These are phyloP conservation scores for Petrolisthes cinctipes DNA, from an alignment of 2,888 invertebrate species.

Conservation along the genomic window DNA sequence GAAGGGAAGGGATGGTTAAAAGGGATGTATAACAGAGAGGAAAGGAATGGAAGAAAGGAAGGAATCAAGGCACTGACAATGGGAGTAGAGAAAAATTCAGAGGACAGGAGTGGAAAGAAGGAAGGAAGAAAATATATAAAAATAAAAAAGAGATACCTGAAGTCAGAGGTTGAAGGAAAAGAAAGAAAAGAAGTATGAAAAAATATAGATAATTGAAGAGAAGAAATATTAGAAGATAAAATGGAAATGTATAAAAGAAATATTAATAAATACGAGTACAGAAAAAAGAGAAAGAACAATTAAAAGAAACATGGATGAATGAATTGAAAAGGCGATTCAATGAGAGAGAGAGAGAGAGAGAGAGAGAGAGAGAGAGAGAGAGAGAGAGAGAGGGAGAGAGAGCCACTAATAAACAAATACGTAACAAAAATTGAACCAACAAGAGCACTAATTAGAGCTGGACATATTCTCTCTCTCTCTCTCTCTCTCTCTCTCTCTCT, in stretches of 20 bases:
- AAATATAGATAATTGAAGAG: too few relatives aligned
- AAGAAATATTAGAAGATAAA: not conserved
- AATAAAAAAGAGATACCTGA: not conserved
- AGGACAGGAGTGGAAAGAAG: not conserved
- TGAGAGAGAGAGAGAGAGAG: not conserved
- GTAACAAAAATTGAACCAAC: too few relatives aligned
- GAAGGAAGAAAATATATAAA: not conserved
- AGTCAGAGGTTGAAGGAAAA: not conserved
- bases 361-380: not conserved
- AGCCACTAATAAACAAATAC: too few relatives aligned
- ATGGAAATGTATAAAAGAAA: not conserved
- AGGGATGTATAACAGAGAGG: not conserved
- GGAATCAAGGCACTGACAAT: not conserved
- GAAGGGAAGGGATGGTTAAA: not conserved
- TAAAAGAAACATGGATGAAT: not conserved
- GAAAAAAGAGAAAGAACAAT: not conserved
- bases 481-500: not conserved
- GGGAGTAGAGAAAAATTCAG: not conserved
- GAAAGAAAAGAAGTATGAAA: constrained; percentile 1
- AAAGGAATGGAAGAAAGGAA: not conserved
- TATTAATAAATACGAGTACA: not conserved
- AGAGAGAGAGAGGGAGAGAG: too few relatives aligned
- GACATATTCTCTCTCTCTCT: too few relatives aligned
- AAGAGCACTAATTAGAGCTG: too few relatives aligned
- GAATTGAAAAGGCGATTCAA: not conserved